Percentiles rank a stretch among this genome's conserved stretches.
phyloP scores from a whole-genome alignment of 64 coral and sea anemone genomes.

The Trachythela sp. region DNA sequence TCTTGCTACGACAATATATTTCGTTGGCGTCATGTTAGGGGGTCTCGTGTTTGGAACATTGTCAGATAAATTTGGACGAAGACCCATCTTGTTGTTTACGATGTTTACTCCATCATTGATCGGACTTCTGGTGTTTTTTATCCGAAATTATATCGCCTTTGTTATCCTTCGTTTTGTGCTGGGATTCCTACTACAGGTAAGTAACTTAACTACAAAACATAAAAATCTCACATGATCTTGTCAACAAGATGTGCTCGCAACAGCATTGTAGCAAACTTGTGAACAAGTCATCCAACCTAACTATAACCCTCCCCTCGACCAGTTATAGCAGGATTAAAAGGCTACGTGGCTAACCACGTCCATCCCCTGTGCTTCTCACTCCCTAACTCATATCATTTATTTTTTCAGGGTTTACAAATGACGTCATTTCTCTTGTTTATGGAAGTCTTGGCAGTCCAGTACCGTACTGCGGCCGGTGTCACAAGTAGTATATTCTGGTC shows the following conservation, averaged over 20 bases:
- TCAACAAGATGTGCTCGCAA: too few relatives aligned
- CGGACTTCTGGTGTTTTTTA: neutral
- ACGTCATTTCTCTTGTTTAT: neutral
- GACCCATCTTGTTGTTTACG: neutral
- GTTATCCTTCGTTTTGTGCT: neutral
- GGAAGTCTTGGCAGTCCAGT: neutral
- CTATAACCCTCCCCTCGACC: too few relatives aligned
- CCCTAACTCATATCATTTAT: too few relatives aligned
- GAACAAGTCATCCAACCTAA: too few relatives aligned
- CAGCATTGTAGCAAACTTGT: too few relatives aligned
- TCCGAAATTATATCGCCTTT: neutral
- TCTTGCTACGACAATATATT: constrained; percentile 3
- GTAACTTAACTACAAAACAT: too few relatives aligned
- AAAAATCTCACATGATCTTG: too few relatives aligned
- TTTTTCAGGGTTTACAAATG: neutral
- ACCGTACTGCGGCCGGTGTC: neutral
- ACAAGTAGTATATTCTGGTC: neutral
- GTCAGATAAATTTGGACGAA: constrained; percentile 19
- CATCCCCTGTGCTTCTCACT: too few relatives aligned
- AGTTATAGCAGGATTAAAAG: too few relatives aligned
- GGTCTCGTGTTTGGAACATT: constrained; percentile 4
- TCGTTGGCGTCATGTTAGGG: neutral
- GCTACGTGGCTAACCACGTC: too few relatives aligned
- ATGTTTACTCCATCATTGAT: neutral
- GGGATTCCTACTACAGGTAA: constrained; percentile 7